Conservation (phyloP, 2,113 vertebrate species). For the Plotosus lineatus region DNA sequence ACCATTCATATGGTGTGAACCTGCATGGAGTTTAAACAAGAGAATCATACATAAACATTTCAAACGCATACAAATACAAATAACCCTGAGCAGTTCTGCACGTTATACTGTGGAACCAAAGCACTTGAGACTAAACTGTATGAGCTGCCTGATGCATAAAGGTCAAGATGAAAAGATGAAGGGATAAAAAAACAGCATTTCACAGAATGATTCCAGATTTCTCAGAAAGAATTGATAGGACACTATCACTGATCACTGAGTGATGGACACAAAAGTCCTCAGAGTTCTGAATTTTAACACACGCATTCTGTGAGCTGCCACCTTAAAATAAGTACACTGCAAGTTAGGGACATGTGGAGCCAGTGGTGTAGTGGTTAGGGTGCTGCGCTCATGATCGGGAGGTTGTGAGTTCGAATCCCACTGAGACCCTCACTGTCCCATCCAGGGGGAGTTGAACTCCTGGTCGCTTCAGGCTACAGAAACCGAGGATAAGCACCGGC, state of each 20-base stretch:
- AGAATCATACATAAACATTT: not conserved
- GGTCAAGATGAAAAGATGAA: not conserved
- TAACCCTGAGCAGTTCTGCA: not conserved
- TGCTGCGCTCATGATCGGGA: too few species aligned
- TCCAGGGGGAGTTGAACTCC: too few species aligned
- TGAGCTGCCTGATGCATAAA: not conserved
- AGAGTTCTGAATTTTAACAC: not conserved
- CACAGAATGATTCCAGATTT: too few species aligned
- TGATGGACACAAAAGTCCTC: not conserved
- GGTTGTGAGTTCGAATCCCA: too few species aligned
- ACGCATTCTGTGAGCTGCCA: not conserved
- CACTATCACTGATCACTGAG: not conserved
- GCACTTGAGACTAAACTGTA: not conserved
- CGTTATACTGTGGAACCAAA: not conserved
- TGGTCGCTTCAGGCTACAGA: too few species aligned
- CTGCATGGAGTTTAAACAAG: constrained; percentile 78
- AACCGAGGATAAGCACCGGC: too few species aligned
- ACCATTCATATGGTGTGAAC: constrained; percentile 99
- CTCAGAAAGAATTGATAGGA: too few species aligned
- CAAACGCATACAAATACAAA: not conserved
- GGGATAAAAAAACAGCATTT: too few species aligned
- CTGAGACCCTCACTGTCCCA: too few species aligned
- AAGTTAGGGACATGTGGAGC: too few species aligned
- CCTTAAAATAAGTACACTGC: not conserved
- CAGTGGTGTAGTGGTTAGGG: too few species aligned